These are phyloP conservation scores for Balaeniceps rex DNA, from an alignment of 2,113 vertebrate genomes.

Conservation along the genomic window DNA sequence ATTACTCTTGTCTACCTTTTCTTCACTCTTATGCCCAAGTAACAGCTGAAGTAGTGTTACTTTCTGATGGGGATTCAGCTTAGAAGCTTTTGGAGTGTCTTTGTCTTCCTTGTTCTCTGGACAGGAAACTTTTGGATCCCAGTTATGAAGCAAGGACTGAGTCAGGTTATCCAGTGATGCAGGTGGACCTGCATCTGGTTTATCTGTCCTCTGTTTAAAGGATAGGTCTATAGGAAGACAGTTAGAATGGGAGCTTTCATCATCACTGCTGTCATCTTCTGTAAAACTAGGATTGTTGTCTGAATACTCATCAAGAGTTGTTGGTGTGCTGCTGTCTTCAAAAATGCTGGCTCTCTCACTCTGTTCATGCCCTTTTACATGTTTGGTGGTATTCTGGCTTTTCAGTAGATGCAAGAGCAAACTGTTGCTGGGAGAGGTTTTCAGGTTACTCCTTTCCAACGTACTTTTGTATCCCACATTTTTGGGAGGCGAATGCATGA, in stretches of 20 bases:
- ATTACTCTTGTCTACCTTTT: conserved; percentile 75
- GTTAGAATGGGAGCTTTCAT: conserved; percentile 92
- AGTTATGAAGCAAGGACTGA: conserved; percentile 89
- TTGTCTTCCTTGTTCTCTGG: conserved; percentile 75
- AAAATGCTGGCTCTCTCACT: conserved; percentile 78
- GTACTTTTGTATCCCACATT: conserved; percentile 79
- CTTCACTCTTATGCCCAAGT: conserved; percentile 89
- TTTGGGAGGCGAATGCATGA: conserved; percentile 72
- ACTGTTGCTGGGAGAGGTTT: conserved; percentile 90
- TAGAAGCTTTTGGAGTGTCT: conserved; percentile 81
- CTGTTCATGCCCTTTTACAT: conserved; percentile 80
- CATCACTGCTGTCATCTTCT: conserved; percentile 92
- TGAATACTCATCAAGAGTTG: conserved; percentile 90
- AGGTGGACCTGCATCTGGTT: conserved; percentile 71
- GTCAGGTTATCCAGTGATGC: conserved; percentile 91
- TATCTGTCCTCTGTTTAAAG: conserved; percentile 80
- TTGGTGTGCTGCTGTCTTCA: conserved; percentile 84
- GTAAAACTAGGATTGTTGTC: conserved; percentile 89
- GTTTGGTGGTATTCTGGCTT: conserved; percentile 89
- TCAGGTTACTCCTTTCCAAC: conserved; percentile 79
- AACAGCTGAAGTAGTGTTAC: conserved; percentile 95
- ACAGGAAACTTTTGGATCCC: conserved; percentile 87
- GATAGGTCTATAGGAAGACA: conserved; percentile 96
- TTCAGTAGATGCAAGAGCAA: conserved; percentile 94
- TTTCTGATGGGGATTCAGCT: conserved; percentile 88